A percentile compares a stretch with the other conserved stretches of the same genome.
Evolutionary conservation across 2,888 invertebrate genomes (phyloP).

Genomic region (Watsonalla cultraria): DNA sequence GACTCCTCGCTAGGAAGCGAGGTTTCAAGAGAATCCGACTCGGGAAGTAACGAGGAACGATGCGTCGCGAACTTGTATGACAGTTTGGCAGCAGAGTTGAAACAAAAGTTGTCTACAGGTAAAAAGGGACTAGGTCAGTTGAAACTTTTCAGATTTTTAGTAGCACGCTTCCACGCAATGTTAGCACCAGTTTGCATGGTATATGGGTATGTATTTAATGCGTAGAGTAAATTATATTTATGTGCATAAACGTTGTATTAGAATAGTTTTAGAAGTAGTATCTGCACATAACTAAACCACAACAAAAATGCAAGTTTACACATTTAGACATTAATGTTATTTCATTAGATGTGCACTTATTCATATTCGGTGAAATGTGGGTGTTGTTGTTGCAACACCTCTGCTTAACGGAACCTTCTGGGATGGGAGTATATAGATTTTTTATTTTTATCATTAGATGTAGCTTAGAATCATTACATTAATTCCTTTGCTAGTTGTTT

Average conservation of each 20-base stretch:
- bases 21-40: conserved; percentile 84
- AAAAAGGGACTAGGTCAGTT: conserved; percentile 74
- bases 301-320: no score
- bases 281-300: no score
- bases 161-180: conserved; percentile 31
- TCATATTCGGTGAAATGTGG: no score
- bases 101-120: conserved; percentile 80
- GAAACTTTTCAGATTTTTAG: conserved; percentile 39
- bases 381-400: no score
- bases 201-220: conserved; percentile 24
- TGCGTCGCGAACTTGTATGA: conserved; percentile 89
- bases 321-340: no score
- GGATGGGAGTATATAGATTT: no score
- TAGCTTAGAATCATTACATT: no score
- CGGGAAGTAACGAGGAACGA: conserved; percentile 84
- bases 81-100: conserved; percentile 93
- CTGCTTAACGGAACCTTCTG: no score
- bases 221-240: neutral
- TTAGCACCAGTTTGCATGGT: conserved; percentile 25
- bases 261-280: no score
- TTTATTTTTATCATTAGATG: no score
- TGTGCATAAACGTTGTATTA: neutral
- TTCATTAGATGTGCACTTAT: no score
- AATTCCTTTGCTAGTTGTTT: no score
- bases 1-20: conserved; percentile 88